Conservation (phyloP, 2,113 vertebrate species). For the Cynoglossus semilaevis region DNA sequence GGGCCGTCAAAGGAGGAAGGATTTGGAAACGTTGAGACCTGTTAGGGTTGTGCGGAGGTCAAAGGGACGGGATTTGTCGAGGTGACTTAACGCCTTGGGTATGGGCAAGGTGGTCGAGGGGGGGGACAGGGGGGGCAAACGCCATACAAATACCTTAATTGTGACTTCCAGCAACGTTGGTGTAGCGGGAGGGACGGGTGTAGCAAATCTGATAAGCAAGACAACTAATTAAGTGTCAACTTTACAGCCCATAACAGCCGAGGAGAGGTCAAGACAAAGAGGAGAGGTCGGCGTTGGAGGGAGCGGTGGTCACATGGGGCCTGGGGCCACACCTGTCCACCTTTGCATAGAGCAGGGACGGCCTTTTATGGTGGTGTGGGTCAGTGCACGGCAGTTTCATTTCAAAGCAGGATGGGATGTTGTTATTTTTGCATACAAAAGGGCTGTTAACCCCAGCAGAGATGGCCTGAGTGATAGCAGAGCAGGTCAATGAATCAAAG, state of each 20-base stretch:
- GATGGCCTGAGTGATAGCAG: conserved; percentile 52
- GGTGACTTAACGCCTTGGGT: conserved; percentile 15
- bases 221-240: conserved; percentile 43
- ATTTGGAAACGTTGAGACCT: conserved; percentile 20
- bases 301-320: conserved; percentile 43
- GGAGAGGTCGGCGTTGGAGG: conserved; percentile 51
- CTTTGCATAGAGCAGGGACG: conserved; percentile 26
- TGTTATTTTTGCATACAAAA: conserved; percentile 57
- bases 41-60: conserved; percentile 25
- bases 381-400: conserved; percentile 28
- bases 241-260: conserved; percentile 63
- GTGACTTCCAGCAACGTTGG: conserved; percentile 18
- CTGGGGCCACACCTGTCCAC: conserved; percentile 62
- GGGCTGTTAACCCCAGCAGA: neutral
- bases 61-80: conserved; percentile 15
- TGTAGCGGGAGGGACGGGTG: conserved; percentile 22
- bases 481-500: conserved; percentile 44
- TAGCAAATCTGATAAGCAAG: conserved; percentile 40
- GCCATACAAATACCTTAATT: conserved; percentile 3
- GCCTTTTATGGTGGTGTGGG: conserved; percentile 29
- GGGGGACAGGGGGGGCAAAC: no score
- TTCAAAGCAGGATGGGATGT: conserved; percentile 47
- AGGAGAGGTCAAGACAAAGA: conserved; percentile 20
- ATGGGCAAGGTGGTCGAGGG: neutral
- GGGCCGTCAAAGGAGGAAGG: conserved; percentile 7